These are phyloP conservation scores for Drosophila insularis DNA, from an alignment of 1,140 invertebrate genomes.

Conservation along the genomic window DNA sequence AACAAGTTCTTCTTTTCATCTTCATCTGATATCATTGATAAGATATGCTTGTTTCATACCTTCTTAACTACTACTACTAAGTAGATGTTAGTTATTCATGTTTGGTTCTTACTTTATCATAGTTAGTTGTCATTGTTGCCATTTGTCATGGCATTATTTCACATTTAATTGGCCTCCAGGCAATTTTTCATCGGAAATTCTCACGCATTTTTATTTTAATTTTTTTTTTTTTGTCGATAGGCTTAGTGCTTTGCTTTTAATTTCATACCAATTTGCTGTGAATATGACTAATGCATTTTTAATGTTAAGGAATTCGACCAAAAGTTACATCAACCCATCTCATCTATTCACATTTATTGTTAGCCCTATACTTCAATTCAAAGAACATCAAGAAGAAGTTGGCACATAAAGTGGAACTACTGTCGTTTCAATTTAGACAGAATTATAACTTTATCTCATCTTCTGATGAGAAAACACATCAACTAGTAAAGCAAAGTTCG, in stretches of 20 bases:
- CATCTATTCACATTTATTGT: not conserved
- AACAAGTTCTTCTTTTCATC: slow-evolving; percentile 57
- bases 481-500: not conserved
- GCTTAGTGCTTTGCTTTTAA: slow-evolving; percentile 54
- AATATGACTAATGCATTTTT: slow-evolving; percentile 72
- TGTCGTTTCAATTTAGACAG: not conserved
- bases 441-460: slow-evolving; percentile 16
- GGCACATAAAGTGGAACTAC: slow-evolving; percentile 10
- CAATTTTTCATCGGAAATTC: slow-evolving; percentile 43
- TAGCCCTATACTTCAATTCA: too few species aligned
- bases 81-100: not conserved
- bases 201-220: slow-evolving; percentile 44
- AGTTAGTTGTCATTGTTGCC: slow-evolving; percentile 31
- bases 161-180: slow-evolving; percentile 63
- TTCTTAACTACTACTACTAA: not conserved
- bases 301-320: slow-evolving; percentile 33
- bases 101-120: slow-evolving; percentile 2
- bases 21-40: slow-evolving; percentile 63
- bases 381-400: too few species aligned
- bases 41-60: slow-evolving; percentile 36
- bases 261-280: slow-evolving; percentile 16
- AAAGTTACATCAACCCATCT: slow-evolving; percentile 33
- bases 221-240: slow-evolving; percentile 16
- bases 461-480: not conserved
- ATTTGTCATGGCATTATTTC: slow-evolving; percentile 68